Evolutionary conservation across 2,888 invertebrate species (phyloP).

Genomic region (Andricus quercusramuli): DNA sequence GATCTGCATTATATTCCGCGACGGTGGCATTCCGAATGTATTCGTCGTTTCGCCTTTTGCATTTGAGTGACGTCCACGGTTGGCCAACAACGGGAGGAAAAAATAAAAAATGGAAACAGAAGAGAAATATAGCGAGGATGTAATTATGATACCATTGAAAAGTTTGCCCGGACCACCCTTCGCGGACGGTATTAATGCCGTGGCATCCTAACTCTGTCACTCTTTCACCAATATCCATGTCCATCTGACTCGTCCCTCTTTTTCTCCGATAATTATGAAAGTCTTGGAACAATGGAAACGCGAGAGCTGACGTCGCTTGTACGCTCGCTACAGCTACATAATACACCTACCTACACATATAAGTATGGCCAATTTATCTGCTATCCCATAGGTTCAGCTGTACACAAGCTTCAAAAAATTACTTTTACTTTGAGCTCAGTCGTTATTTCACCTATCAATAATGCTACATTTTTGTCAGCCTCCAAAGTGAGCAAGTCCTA

Average conservation of each 20-base stretch:
- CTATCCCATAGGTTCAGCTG: not conserved
- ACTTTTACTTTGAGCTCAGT: slow-evolving; percentile 25
- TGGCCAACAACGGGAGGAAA: slow-evolving; percentile 25
- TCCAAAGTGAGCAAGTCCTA: not conserved
- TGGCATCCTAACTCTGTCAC: slow-evolving; percentile 26
- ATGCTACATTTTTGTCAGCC: not conserved
- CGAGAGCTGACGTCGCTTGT: slow-evolving; percentile 31
- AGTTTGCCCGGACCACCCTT: slow-evolving; percentile 34
- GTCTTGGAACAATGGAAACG: slow-evolving; percentile 37
- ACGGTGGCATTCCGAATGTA: slow-evolving; percentile 2
- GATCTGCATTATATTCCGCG: slow-evolving; percentile 3
- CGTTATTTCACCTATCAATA: slow-evolving; percentile 23
- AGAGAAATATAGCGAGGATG: slow-evolving; percentile 37
- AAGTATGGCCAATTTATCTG: slow-evolving; percentile 32
- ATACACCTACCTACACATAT: slow-evolving; percentile 14
- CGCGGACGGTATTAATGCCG: slow-evolving; percentile 10
- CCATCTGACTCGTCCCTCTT: slow-evolving; percentile 29
- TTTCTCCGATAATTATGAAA: slow-evolving; percentile 41
- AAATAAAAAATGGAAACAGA: slow-evolving; percentile 37
- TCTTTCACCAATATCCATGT: not conserved
- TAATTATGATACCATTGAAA: slow-evolving; percentile 41
- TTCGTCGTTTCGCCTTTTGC: slow-evolving; percentile 37
- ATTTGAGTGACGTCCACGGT: slow-evolving; percentile 36
- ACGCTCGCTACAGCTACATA: slow-evolving; percentile 10
- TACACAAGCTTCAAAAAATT: slow-evolving; percentile 15